Conservation (phyloP, 1,140 invertebrate genomes). For the Armadillidium nasatum region DNA sequence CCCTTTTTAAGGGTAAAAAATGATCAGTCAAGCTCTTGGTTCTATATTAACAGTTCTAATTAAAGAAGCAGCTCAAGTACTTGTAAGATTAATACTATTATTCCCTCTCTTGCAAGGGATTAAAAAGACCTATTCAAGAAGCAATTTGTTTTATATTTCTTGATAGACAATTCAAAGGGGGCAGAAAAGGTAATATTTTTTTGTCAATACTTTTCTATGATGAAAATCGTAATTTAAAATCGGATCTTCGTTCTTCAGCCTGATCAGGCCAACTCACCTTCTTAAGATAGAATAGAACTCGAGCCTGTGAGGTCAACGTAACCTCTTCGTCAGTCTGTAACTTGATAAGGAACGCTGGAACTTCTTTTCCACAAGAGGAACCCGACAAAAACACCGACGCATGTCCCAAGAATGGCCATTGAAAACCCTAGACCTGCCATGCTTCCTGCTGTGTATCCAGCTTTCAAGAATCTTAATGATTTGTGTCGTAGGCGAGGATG, state of each 20-base stretch:
- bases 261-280: neutral
- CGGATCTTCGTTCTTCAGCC: neutral
- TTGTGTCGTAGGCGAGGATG: slow-evolving; percentile 46
- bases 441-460: slow-evolving; percentile 48
- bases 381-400: slow-evolving; percentile 50
- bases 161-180: too few species aligned
- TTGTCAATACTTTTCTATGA: neutral
- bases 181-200: neutral
- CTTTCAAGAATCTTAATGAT: slow-evolving; percentile 43
- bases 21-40: too few species aligned
- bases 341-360: slow-evolving; percentile 32
- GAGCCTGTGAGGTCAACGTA: slow-evolving; percentile 32
- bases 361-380: slow-evolving; percentile 51
- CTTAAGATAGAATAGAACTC: slow-evolving; percentile 27
- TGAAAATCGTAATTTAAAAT: neutral
- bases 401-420: slow-evolving; percentile 50
- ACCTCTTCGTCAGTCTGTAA: slow-evolving; percentile 39
- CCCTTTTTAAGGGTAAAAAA: too few species aligned
- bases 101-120: too few species aligned
- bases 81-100: too few species aligned
- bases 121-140: too few species aligned
- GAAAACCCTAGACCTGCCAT: slow-evolving; percentile 51
- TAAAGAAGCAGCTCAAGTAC: too few species aligned
- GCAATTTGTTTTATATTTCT: too few species aligned
- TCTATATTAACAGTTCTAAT: too few species aligned